phyloP scores from a whole-genome alignment of 2,888 invertebrate species.

The Agrochola lychnidis region DNA sequence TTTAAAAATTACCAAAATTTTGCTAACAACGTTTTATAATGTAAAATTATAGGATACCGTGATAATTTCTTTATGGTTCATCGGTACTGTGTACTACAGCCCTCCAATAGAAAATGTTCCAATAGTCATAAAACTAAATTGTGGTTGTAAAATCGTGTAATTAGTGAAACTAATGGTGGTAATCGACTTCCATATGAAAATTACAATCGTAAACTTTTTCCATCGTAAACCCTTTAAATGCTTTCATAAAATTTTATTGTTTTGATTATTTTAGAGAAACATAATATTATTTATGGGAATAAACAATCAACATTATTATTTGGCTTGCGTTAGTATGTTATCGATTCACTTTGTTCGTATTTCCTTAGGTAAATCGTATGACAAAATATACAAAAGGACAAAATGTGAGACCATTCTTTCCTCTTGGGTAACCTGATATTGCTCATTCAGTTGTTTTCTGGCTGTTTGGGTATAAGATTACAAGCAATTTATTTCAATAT shows the following conservation, averaged over 20 bases:
- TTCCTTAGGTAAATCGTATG: constrained; percentile 74
- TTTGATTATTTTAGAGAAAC: constrained; percentile 67
- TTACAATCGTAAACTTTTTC: constrained; percentile 79
- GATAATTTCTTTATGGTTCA: constrained; percentile 83
- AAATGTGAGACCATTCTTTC: constrained; percentile 83
- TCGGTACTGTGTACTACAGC: constrained; percentile 75
- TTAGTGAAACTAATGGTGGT: constrained; percentile 88
- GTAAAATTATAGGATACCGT: constrained; percentile 80
- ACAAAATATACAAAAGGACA: constrained; percentile 81
- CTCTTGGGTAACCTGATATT: constrained; percentile 86
- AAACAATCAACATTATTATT: constrained; percentile 59
- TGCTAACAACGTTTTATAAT: constrained; percentile 77
- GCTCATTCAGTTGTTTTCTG: constrained; percentile 89
- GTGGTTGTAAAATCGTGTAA: constrained; percentile 85
- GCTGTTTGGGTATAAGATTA: constrained; percentile 90
- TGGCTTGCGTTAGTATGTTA: constrained; percentile 60
- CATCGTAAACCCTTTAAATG: constrained; percentile 72
- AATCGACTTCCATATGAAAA: constrained; percentile 85
- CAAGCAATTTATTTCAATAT: constrained; percentile 90
- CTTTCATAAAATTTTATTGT: constrained; percentile 77
- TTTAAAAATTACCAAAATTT: constrained; percentile 60
- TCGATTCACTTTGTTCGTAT: constrained; percentile 63
- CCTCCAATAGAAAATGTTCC: constrained; percentile 83
- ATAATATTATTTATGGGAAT: constrained; percentile 66
- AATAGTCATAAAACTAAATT: constrained; percentile 86